Evolutionary conservation across 2,113 vertebrate species (phyloP).

Genomic region (Axis porcinus): DNA sequence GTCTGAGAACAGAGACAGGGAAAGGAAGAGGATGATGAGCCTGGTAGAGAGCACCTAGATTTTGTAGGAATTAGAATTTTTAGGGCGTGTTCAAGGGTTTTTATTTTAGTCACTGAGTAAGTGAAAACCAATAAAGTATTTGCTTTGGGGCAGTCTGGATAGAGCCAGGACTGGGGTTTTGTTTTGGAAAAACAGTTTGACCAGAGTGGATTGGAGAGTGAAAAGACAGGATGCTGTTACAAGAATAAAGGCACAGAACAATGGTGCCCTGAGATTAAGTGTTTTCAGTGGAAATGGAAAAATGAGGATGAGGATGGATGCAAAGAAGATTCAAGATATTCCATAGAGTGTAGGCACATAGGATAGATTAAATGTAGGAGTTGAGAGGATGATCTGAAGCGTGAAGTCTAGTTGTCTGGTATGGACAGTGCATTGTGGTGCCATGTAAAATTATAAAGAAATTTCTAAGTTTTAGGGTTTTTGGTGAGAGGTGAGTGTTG

Average conservation of each 20-base stretch:
- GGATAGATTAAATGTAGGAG: background rate
- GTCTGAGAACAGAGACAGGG: background rate
- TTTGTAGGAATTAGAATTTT: background rate
- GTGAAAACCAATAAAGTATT: background rate
- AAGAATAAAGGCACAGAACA: background rate
- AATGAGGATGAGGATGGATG: background rate
- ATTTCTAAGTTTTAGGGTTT: background rate
- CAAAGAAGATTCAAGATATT: background rate
- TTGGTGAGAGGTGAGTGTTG: background rate
- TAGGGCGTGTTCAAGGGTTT: background rate
- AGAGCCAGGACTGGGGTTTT: background rate
- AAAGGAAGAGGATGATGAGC: background rate
- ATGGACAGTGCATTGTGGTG: background rate
- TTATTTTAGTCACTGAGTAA: background rate
- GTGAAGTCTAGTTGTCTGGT: background rate
- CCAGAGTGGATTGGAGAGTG: background rate
- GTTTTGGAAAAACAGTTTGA: background rate
- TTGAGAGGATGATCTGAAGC: background rate
- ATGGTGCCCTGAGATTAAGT: background rate
- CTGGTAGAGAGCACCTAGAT: background rate
- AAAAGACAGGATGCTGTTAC: background rate
- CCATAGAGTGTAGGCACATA: background rate
- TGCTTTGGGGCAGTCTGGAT: background rate
- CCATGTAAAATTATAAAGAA: background rate
- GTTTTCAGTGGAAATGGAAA: background rate